Evolutionary conservation across 1,140 invertebrate genomes (phyloP).

Genomic region (Diorhabda sublineata): DNA sequence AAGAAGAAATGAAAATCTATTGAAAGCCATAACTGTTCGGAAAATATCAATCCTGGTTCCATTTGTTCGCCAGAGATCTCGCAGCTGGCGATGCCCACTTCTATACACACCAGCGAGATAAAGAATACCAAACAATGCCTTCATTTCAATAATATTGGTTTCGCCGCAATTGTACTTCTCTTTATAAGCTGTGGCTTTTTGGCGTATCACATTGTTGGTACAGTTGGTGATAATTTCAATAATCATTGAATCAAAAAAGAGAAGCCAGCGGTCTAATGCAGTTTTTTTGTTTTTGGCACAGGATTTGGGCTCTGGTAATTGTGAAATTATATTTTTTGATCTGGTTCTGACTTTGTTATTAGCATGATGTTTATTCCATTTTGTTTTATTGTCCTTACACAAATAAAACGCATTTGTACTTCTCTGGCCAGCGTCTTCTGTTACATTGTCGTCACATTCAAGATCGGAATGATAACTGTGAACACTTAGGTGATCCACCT

Average conservation of each 20-base stretch:
- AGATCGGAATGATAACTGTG: constrained; percentile 5
- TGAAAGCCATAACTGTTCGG: not conserved
- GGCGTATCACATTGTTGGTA: not conserved
- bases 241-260: not conserved
- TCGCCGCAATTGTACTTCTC: not conserved
- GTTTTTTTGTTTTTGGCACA: constrained; percentile 9
- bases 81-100: not conserved
- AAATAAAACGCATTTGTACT: constrained; percentile 1
- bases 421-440: not conserved
- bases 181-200: not conserved
- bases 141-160: not conserved
- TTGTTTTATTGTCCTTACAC: constrained; percentile 18
- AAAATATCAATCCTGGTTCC: constrained; percentile 9
- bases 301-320: constrained; percentile 17
- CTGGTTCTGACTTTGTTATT: constrained; percentile 17
- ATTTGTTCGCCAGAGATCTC: not conserved
- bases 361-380: constrained; percentile 18
- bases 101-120: constrained; percentile 6
- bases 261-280: not conserved
- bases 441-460: not conserved
- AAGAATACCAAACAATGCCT: not conserved
- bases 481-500: constrained; percentile 6
- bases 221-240: not conserved
- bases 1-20: not conserved
- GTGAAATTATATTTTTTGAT: constrained; percentile 20